phyloP scores from a whole-genome alignment of 2,888 invertebrate species.

The Sisyra nigra region DNA sequence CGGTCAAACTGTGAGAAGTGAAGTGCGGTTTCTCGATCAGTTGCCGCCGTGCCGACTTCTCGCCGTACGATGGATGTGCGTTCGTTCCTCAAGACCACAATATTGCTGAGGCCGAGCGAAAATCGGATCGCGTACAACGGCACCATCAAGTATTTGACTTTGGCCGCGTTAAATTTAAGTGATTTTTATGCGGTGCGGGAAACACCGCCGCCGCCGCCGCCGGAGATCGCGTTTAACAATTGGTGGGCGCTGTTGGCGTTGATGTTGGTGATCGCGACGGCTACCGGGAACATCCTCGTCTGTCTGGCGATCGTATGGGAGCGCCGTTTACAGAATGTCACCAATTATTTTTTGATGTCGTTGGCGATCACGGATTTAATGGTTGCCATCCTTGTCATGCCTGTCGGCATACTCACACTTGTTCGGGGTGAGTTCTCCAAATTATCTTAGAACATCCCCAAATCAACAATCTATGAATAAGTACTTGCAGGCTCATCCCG shows the following conservation, averaged over 20 bases:
- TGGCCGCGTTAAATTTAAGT: conserved; percentile 8
- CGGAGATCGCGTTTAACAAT: conserved; percentile 30
- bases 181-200: conserved; percentile 11
- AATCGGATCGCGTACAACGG: conserved; percentile 4
- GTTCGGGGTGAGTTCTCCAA: conserved; percentile 49
- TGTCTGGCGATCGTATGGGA: conserved; percentile 89
- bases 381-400: conserved; percentile 92
- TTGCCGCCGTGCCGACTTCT: too few species aligned
- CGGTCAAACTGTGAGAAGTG: too few species aligned
- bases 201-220: conserved; percentile 10
- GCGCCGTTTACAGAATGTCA: conserved; percentile 84
- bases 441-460: too few species aligned
- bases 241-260: conserved; percentile 73
- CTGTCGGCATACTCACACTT: conserved; percentile 70
- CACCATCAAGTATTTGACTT: neutral
- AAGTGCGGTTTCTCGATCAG: too few species aligned
- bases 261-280: conserved; percentile 67
- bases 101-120: neutral
- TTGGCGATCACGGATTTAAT: conserved; percentile 89
- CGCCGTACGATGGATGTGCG: too few species aligned
- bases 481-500: too few species aligned
- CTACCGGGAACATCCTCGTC: conserved; percentile 84
- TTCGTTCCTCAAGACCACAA: conserved; percentile 3
- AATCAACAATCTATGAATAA: too few species aligned
- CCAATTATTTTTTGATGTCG: conserved; percentile 93